Evolutionary conservation across 1,140 invertebrate genomes (phyloP).

Genomic region (Drosophila sucinea): DNA sequence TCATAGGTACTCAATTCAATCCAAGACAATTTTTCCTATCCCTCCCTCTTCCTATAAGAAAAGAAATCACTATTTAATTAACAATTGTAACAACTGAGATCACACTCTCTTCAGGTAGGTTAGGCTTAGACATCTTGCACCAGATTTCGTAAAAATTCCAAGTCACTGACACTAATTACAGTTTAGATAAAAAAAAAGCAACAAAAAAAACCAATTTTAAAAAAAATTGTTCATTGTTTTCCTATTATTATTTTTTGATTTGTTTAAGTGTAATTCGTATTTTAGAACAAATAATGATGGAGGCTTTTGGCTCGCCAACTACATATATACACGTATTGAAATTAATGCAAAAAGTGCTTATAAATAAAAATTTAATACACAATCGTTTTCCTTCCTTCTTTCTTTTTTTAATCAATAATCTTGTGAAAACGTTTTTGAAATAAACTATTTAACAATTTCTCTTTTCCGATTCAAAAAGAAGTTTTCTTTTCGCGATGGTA

Average conservation of each 20-base stretch:
- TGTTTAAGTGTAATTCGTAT: conserved; percentile 16
- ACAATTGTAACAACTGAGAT: conserved; percentile 12
- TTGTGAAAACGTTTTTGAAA: conserved; percentile 43
- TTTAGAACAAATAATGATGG: conserved; percentile 3
- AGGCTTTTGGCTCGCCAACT: conserved; percentile 9
- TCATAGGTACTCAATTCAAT: conserved; percentile 13
- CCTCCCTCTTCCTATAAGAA: neutral
- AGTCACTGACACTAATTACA: conserved; percentile 33
- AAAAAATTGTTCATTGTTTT: neutral
- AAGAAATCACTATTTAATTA: neutral
- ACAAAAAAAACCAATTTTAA: neutral
- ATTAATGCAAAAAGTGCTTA: conserved; percentile 57
- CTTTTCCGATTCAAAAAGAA: conserved; percentile 47
- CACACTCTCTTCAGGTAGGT: conserved; percentile 44
- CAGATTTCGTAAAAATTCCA: conserved; percentile 72
- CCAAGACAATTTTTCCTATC: conserved; percentile 5
- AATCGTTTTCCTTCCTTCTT: conserved; percentile 5
- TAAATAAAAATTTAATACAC: conserved; percentile 22
- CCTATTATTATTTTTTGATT: conserved; percentile 5
- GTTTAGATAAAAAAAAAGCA: conserved; percentile 31
- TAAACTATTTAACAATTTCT: conserved; percentile 57
- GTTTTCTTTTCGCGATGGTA: conserved; percentile 4
- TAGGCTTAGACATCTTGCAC: conserved; percentile 48
- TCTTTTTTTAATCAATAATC: neutral
- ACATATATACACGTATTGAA: conserved; percentile 42